These are phyloP conservation scores for Laothoe populi DNA, from an alignment of 2,888 invertebrate genomes.

Conservation along the genomic window DNA sequence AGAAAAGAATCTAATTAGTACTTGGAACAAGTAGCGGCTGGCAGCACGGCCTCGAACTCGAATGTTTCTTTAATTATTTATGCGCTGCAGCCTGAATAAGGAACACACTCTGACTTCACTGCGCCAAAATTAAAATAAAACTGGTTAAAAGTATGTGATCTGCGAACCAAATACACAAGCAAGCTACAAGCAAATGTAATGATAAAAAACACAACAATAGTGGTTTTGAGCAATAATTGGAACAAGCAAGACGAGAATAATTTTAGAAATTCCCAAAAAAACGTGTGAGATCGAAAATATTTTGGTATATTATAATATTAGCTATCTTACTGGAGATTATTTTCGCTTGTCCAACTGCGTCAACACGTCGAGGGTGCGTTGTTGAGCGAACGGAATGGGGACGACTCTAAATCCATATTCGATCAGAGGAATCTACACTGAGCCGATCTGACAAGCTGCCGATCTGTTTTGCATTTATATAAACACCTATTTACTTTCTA, in stretches of 20 bases:
- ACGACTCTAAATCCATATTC: slow-evolving; percentile 83
- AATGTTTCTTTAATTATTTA: slow-evolving; percentile 77
- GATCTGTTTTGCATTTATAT: slow-evolving; percentile 85
- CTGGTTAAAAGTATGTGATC: slow-evolving; percentile 35
- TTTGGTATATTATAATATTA: background rate
- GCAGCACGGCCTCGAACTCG: slow-evolving; percentile 63
- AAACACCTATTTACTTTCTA: slow-evolving; percentile 79
- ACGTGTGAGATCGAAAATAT: background rate
- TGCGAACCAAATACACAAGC: background rate
- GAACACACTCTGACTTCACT: slow-evolving; percentile 61
- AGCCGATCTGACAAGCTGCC: slow-evolving; percentile 83
- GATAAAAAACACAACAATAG: no score
- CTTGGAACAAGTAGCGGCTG: slow-evolving; percentile 53
- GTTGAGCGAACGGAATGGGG: slow-evolving; percentile 68
- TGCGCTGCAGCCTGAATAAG: slow-evolving; percentile 73
- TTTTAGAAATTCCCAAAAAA: background rate
- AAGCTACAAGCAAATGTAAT: slow-evolving; percentile 29
- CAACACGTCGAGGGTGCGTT: slow-evolving; percentile 68
- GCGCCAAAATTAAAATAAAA: slow-evolving; percentile 63
- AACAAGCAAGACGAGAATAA: no score
- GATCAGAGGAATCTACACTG: slow-evolving; percentile 79
- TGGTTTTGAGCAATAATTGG: no score
- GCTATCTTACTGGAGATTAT: slow-evolving; percentile 57
- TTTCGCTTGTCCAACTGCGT: slow-evolving; percentile 80
- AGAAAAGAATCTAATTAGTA: slow-evolving; percentile 59